These are phyloP conservation scores for Copidosoma aretas DNA, from an alignment of 2,888 invertebrate genomes.

Conservation along the genomic window DNA sequence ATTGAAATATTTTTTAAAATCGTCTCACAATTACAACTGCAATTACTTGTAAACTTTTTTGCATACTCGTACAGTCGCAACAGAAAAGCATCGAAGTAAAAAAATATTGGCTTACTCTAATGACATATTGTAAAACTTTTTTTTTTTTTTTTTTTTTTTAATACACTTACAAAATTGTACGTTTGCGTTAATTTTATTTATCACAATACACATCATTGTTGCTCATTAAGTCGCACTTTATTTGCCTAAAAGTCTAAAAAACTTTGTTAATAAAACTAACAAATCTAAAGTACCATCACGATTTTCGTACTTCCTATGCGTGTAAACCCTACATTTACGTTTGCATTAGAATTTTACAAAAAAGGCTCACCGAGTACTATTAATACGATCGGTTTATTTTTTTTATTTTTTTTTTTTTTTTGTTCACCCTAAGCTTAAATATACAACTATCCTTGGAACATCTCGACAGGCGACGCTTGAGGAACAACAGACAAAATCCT, in stretches of 20 bases:
- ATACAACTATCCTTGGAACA: neutral
- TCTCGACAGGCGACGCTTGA: constrained; percentile 15
- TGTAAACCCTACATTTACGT: too few species aligned
- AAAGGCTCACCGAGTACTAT: too few species aligned
- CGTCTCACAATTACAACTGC: constrained; percentile 19
- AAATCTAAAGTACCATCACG: constrained; percentile 11
- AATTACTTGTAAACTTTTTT: too few species aligned
- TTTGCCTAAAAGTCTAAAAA: constrained; percentile 16
- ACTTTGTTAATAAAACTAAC: constrained; percentile 17
- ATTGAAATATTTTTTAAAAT: constrained; percentile 27
- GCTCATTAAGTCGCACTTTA: constrained; percentile 25
- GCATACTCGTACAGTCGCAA: constrained; percentile 9
- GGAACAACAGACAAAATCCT: constrained; percentile 27
- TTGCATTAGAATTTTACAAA: too few species aligned
- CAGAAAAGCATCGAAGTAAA: constrained; percentile 26
- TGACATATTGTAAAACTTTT: constrained; percentile 13
- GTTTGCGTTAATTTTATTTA: constrained; percentile 27
- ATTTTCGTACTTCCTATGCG: too few species aligned
- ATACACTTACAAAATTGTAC: constrained; percentile 30
- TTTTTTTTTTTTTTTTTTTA: constrained; percentile 13
- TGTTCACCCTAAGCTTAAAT: too few species aligned
- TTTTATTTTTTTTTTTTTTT: too few species aligned
- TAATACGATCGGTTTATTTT: too few species aligned
- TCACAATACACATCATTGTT: constrained; percentile 31
- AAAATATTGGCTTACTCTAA: constrained; percentile 32